A percentile compares a stretch with the other conserved stretches of the same genome.
Evolutionary conservation across 1,140 invertebrate genomes (phyloP).

Genomic region (Stegodyphus mimosarum): DNA sequence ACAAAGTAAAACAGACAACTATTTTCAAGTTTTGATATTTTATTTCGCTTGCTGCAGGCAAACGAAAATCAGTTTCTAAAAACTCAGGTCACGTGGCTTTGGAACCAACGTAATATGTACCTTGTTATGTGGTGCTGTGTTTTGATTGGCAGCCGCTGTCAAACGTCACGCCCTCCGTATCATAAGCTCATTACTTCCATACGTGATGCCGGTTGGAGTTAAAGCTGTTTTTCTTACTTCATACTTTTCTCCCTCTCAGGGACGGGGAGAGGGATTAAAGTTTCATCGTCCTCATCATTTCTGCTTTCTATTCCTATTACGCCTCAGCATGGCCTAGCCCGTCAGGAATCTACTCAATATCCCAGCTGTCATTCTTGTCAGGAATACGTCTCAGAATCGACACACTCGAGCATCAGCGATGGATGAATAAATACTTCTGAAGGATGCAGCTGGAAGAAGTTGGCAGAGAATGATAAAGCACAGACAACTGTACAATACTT

Average conservation of each 20-base stretch:
- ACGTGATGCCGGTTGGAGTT: neutral
- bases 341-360: too few relatives aligned
- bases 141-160: constrained; percentile 41
- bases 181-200: constrained; percentile 32
- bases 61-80: neutral
- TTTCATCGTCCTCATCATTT: neutral
- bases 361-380: too few relatives aligned
- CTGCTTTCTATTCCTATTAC: neutral
- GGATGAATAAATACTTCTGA: too few relatives aligned
- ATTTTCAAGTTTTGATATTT: too few relatives aligned
- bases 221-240: neutral
- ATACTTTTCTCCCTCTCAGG: too few relatives aligned
- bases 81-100: neutral
- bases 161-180: constrained; percentile 20
- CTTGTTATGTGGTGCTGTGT: neutral
- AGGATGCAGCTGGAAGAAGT: too few relatives aligned
- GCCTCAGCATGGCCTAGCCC: too few relatives aligned
- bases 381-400: too few relatives aligned
- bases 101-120: constrained; percentile 7
- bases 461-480: too few relatives aligned
- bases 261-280: neutral
- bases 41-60: neutral
- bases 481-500: too few relatives aligned
- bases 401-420: too few relatives aligned
- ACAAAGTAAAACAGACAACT: too few relatives aligned